Evolutionary conservation across 1,140 invertebrate species (phyloP).

Genomic region (Cotesia glomerata): DNA sequence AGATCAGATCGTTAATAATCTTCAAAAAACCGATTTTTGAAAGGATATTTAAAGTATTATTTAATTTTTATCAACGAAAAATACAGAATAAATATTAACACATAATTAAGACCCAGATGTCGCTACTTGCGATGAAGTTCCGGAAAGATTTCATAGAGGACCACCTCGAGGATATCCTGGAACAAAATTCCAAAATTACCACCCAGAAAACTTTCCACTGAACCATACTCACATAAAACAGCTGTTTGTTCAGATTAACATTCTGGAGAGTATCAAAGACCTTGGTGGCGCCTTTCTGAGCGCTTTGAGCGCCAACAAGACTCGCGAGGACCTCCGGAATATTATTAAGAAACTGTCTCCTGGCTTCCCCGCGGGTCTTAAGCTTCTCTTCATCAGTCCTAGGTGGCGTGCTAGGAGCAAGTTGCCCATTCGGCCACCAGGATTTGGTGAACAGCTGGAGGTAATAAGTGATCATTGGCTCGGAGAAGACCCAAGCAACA

Average conservation of each 20-base stretch:
- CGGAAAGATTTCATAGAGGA: constrained; percentile 24
- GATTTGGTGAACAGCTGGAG: constrained; percentile 82
- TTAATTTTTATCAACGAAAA: no score
- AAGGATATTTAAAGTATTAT: no score
- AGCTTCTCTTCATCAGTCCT: constrained; percentile 75
- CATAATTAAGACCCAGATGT: no score
- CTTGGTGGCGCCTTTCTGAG: constrained; percentile 81
- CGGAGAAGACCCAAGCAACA: constrained; percentile 85
- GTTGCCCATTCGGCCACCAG: constrained; percentile 84
- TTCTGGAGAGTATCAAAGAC: constrained; percentile 89
- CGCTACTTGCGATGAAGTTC: constrained; percentile 17
- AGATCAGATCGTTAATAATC: no score
- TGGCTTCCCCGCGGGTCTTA: constrained; percentile 69
- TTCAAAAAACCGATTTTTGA: no score
- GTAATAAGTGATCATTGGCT: constrained; percentile 89
- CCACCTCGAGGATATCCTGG: constrained; percentile 23
- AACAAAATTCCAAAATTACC: not conserved
- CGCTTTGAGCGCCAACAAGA: constrained; percentile 84
- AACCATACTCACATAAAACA: constrained; percentile 82
- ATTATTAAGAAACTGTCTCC: constrained; percentile 73
- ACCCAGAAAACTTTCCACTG: not conserved
- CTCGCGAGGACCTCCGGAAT: constrained; percentile 82
- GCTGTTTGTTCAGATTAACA: constrained; percentile 85
- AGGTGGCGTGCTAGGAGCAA: constrained; percentile 62
- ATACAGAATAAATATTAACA: no score